A percentile compares a stretch with the other conserved stretches of the same genome.
phyloP scores from a whole-genome alignment of 2,113 vertebrate species.

The Phaethornis superciliosus region DNA sequence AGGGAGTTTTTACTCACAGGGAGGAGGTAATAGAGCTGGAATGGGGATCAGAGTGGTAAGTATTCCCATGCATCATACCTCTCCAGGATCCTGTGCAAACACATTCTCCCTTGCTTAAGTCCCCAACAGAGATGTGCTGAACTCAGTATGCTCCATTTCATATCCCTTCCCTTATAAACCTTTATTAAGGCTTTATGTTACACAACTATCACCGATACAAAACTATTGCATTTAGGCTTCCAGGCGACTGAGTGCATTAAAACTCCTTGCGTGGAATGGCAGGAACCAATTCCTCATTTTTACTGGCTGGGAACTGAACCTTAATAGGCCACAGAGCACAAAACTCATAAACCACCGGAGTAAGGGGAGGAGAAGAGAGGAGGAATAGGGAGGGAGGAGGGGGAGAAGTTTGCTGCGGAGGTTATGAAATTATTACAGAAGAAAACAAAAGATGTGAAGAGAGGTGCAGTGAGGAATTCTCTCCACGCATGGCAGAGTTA shows the following conservation, averaged over 20 bases:
- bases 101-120: neutral
- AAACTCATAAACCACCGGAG: conserved; percentile 68
- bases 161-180: conserved; percentile 64
- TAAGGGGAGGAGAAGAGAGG: conserved; percentile 37
- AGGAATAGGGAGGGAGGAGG: neutral
- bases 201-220: conserved; percentile 71
- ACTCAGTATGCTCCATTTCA: conserved; percentile 10
- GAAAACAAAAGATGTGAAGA: conserved; percentile 1
- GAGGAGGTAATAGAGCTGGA: rapidly evolving
- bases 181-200: conserved; percentile 76
- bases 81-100: neutral
- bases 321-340: conserved; percentile 71
- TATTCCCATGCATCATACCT: neutral
- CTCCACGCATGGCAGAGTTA: neutral
- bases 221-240: conserved; percentile 70
- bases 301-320: conserved; percentile 69
- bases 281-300: conserved; percentile 75
- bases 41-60: neutral
- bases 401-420: conserved; percentile 32
- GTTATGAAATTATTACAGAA: conserved; percentile 39
- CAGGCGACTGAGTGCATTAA: conserved; percentile 69
- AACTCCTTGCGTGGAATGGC: conserved; percentile 69
- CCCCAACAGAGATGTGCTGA: neutral
- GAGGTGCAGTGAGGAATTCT: rapidly evolving
- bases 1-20: neutral